Conservation (phyloP, 2,888 invertebrate genomes). For the Rhagophthalmus giganteus region DNA sequence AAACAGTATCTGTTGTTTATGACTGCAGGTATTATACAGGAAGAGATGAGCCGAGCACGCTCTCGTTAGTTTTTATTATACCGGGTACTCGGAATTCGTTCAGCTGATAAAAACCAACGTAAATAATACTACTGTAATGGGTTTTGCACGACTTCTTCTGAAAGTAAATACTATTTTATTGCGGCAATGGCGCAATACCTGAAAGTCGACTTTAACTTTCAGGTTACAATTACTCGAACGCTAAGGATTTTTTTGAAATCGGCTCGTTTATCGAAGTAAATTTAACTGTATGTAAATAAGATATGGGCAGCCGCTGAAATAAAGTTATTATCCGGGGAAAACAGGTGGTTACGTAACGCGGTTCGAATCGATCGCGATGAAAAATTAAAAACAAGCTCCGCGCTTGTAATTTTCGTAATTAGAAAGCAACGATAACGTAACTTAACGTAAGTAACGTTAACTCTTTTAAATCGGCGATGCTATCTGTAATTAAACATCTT, state of each 20-base stretch:
- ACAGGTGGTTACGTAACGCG: not conserved
- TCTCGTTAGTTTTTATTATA: constrained; percentile 55
- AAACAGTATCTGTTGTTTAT: constrained; percentile 34
- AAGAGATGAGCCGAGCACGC: constrained; percentile 40
- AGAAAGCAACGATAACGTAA: too few relatives aligned
- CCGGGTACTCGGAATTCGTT: constrained; percentile 44
- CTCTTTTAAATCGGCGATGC: too few relatives aligned
- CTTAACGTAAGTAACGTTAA: too few relatives aligned
- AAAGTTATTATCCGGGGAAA: not conserved
- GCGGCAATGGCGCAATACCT: constrained; percentile 9
- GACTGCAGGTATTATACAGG: constrained; percentile 33
- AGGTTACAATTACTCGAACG: constrained; percentile 6
- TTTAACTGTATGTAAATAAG: too few relatives aligned
- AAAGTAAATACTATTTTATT: constrained; percentile 20
- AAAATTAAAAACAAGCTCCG: too few relatives aligned
- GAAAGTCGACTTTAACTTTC: constrained; percentile 5
- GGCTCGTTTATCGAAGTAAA: not conserved
- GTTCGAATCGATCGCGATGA: too few relatives aligned
- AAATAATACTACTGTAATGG: constrained; percentile 24
- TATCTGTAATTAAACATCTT: too few relatives aligned
- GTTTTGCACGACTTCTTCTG: constrained; percentile 26
- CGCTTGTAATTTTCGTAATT: too few relatives aligned
- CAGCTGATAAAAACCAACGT: constrained; percentile 21
- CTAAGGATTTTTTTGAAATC: not conserved
- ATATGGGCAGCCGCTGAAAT: not conserved